phyloP scores from a whole-genome alignment of 1,140 invertebrate genomes.

The Eubasilissa regina region DNA sequence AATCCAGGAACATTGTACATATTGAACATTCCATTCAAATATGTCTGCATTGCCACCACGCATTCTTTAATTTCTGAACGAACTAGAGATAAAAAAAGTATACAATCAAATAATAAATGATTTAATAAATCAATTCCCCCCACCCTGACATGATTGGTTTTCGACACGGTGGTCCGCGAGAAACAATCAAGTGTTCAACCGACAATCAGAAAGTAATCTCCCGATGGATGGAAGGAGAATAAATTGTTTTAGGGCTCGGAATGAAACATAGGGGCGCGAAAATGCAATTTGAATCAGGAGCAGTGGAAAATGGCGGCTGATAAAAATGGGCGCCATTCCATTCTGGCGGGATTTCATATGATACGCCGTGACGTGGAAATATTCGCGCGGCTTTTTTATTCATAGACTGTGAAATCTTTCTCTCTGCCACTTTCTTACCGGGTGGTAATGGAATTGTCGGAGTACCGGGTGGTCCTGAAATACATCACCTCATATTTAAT shows the following conservation, averaged over 20 bases:
- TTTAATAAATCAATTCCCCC: too few species aligned
- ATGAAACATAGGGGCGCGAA: background rate
- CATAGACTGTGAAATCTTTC: conserved; percentile 28
- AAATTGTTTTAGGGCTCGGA: conserved; percentile 8
- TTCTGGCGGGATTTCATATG: conserved; percentile 26
- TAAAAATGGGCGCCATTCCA: conserved; percentile 14
- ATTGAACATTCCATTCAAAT: too few species aligned
- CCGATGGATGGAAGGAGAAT: background rate
- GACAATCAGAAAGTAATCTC: conserved; percentile 23
- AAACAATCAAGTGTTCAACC: background rate
- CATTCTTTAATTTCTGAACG: too few species aligned
- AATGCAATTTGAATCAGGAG: conserved; percentile 26
- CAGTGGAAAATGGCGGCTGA: conserved; percentile 17
- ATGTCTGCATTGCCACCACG: too few species aligned
- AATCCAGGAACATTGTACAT: too few species aligned
- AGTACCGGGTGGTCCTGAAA: background rate
- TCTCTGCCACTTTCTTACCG: conserved; percentile 10
- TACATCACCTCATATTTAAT: background rate
- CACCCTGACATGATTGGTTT: too few species aligned
- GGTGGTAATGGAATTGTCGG: conserved; percentile 19
- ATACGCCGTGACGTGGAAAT: conserved; percentile 25
- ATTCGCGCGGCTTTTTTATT: conserved; percentile 30
- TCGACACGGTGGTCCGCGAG: background rate
- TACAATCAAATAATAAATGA: too few species aligned
- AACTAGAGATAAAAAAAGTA: too few species aligned